Conservation (phyloP, 2,888 invertebrate species). For the Scaptomyza cyrtandrae region DNA sequence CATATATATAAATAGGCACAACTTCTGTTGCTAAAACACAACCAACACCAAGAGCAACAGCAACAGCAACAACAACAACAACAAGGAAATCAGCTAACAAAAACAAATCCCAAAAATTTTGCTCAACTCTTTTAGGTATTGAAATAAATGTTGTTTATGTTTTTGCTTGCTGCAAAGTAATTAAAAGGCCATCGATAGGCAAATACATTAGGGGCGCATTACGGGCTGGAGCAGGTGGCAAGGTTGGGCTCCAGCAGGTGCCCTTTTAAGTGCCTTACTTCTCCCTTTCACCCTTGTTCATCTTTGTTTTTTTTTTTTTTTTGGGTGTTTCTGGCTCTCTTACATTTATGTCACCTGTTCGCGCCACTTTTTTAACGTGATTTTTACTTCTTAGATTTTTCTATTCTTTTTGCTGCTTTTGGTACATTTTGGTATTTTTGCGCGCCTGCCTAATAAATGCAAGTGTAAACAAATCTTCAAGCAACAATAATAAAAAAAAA, state of each 20-base stretch:
- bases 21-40: conserved; percentile 1
- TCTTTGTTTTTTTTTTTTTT: background rate
- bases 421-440: conserved; percentile 14
- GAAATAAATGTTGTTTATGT: conserved; percentile 54
- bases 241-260: background rate
- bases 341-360: conserved; percentile 6
- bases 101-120: conserved; percentile 20
- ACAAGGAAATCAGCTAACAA: conserved; percentile 5
- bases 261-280: background rate
- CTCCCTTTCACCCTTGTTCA: background rate
- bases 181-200: conserved; percentile 63
- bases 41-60: no score
- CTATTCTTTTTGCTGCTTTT: background rate
- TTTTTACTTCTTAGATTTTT: background rate
- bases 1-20: background rate
- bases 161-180: conserved; percentile 68
- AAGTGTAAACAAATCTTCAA: conserved; percentile 57
- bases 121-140: conserved; percentile 11
- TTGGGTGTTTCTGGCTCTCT: no score
- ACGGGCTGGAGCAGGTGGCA: background rate
- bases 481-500: background rate
- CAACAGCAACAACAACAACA: conserved; percentile 4
- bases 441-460: conserved; percentile 44
- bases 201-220: conserved; percentile 34
- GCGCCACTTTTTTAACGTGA: conserved; percentile 4